phyloP scores from a whole-genome alignment of 2,797 vertebrate species.

The Hyperoplus lanceolatus region DNA sequence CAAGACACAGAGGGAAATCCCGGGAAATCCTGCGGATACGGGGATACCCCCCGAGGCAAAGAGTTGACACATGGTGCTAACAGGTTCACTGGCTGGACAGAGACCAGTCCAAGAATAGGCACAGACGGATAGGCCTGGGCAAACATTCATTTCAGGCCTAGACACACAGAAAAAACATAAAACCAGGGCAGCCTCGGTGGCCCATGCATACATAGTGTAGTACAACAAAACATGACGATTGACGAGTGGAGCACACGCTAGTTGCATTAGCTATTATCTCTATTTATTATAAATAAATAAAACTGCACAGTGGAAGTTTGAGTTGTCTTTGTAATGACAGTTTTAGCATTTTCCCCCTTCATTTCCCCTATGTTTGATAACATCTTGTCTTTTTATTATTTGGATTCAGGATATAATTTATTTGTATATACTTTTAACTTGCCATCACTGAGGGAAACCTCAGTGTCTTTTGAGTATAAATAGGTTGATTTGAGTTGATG shows the following conservation, averaged over 20 bases:
- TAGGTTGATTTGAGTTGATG: no score
- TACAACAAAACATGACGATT: neutral
- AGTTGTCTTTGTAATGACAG: constrained; percentile 33
- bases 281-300: constrained; percentile 30
- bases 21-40: constrained; percentile 55
- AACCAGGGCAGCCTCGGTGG: neutral
- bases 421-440: no score
- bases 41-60: constrained; percentile 50
- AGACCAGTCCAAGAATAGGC: constrained; percentile 23
- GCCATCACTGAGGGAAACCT: no score
- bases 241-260: neutral
- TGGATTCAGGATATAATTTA: no score
- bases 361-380: constrained; percentile 23
- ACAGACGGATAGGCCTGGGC: constrained; percentile 41
- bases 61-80: constrained; percentile 21
- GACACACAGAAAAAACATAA: constrained; percentile 26
- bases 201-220: neutral
- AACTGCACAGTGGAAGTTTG: constrained; percentile 44
- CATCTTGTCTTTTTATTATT: no score
- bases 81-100: constrained; percentile 38
- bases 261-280: constrained; percentile 24
- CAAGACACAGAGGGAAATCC: constrained; percentile 58
- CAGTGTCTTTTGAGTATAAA: no score
- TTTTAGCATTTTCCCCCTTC: neutral
- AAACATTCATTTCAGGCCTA: constrained; percentile 42